Evolutionary conservation across 2,113 vertebrate species (phyloP), one percentile per base, ranked within the genome.

Genomic region (Lagopus leucura): DNA sequence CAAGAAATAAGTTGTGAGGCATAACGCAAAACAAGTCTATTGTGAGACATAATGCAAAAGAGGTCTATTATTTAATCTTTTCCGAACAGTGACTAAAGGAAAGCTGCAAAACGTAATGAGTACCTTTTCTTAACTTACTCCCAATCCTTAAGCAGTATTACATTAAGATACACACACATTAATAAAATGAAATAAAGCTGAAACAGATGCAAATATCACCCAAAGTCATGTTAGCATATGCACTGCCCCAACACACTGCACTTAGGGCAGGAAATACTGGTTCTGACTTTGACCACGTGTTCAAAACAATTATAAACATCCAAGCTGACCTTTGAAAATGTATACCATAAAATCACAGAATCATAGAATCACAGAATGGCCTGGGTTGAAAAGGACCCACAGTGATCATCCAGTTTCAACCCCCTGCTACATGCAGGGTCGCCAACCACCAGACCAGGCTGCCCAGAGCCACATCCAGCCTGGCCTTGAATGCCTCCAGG

Each of bases 171-270:
- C 19, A 18, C 10, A 17, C 20, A 28, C 32, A 34, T 47, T 75
- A 34, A 47, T 42, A 58, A 22, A 21, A 57, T 45, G 22, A 57
- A 57, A 32, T 30, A 73, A 42, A 57, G 38, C 30, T 55, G 13
- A 60, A 60, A 27, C 12, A 34, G 18, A 75, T 27, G 18, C 17
- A 34, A 13, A 27, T 70, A 18, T 11, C 3, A 34, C 32, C 42
- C 18, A 25, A 47, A 24, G 13, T 24, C 30, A 43, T 43, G 40
- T 17, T 43, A 69, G 21, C 21, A 43, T 47, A 47, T 10, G 21
- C 32, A 8, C 22, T 34, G 21, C 58, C n/a, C n/a, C 8, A 20
- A 12, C 25, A 34, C 40, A 0, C 0, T 17, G 52, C 25, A 3
- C 28, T 32, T 82, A 38, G 0, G 0, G 25, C 4, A 48, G 79